Percentiles rank a stretch among this genome's conserved stretches.
These are phyloP conservation scores for Muscidifurax raptorellus DNA, from an alignment of 1,140 invertebrate genomes.

Conservation along the genomic window DNA sequence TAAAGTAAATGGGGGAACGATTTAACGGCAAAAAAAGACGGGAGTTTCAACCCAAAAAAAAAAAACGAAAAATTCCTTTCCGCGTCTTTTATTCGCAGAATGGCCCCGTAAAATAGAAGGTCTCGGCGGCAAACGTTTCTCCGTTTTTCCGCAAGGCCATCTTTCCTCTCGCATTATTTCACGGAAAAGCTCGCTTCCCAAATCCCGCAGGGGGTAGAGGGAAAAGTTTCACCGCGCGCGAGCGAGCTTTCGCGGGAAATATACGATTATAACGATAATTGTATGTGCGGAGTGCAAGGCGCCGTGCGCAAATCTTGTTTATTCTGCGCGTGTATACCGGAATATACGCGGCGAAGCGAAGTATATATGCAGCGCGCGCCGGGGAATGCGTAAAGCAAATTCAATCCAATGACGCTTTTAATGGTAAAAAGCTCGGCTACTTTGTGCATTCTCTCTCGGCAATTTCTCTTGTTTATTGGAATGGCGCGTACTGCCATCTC, in stretches of 20 bases:
- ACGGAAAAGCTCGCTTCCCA: conserved; percentile 60
- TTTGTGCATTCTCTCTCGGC: conserved; percentile 57
- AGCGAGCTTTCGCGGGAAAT: conserved; percentile 65
- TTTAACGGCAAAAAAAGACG: not conserved
- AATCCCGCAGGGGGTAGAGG: conserved; percentile 63
- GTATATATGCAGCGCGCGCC: conserved; percentile 61
- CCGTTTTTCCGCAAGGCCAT: conserved; percentile 48
- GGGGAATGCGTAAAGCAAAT: conserved; percentile 61
- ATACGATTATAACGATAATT: conserved; percentile 75
- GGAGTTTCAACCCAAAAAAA: not conserved
- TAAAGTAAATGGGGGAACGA: not conserved
- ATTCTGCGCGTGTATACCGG: conserved; percentile 59
- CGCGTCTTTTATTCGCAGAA: conserved; percentile 30
- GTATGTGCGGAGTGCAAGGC: conserved; percentile 69
- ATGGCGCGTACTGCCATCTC: not conserved
- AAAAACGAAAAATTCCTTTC: conserved; percentile 14
- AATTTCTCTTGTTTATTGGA: conserved; percentile 60
- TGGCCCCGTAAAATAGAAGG: conserved; percentile 46
- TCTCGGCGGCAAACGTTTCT: conserved; percentile 40
- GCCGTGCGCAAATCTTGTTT: conserved; percentile 69
- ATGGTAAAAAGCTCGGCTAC: conserved; percentile 61
- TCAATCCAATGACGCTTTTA: conserved; percentile 58
- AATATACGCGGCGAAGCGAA: conserved; percentile 55
- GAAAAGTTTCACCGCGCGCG: conserved; percentile 63
- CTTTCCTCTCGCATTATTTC: conserved; percentile 62